Conservation (phyloP, 1,140 invertebrate genomes). For the Temnothorax longispinosus region DNA sequence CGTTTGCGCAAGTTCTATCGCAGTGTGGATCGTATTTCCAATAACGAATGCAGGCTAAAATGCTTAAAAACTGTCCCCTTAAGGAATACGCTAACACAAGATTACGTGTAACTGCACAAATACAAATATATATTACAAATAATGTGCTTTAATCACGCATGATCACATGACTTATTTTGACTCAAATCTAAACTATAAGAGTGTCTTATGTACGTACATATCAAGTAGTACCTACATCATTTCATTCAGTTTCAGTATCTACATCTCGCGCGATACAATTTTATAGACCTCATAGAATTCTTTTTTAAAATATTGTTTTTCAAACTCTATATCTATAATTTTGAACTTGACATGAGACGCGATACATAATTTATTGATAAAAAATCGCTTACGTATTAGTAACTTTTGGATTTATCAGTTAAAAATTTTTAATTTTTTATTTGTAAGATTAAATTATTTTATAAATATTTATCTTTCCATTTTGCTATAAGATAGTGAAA, state of each 20-base stretch:
- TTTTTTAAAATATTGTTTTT: background rate
- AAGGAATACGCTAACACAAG: background rate
- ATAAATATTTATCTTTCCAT: background rate
- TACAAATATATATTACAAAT: background rate
- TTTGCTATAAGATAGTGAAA: background rate
- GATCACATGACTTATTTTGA: slow-evolving; percentile 13
- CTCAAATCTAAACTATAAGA: slow-evolving; percentile 27
- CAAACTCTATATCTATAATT: background rate
- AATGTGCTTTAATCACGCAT: background rate
- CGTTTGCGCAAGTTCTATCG: slow-evolving; percentile 3
- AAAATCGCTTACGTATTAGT: background rate
- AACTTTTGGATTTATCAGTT: background rate
- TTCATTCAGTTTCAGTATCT: background rate
- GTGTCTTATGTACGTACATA: background rate
- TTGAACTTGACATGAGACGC: background rate
- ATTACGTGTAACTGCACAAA: background rate
- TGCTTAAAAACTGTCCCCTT: slow-evolving; percentile 11
- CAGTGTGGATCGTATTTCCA: background rate
- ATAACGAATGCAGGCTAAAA: background rate
- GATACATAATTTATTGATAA: background rate
- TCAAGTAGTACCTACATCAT: background rate
- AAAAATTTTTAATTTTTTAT: background rate
- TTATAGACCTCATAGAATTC: background rate
- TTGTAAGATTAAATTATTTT: background rate
- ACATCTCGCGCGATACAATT: background rate